Base-by-base conservation (phyloP, 2,888 invertebrate genomes). In the Eustalomyia histrio region DNA sequence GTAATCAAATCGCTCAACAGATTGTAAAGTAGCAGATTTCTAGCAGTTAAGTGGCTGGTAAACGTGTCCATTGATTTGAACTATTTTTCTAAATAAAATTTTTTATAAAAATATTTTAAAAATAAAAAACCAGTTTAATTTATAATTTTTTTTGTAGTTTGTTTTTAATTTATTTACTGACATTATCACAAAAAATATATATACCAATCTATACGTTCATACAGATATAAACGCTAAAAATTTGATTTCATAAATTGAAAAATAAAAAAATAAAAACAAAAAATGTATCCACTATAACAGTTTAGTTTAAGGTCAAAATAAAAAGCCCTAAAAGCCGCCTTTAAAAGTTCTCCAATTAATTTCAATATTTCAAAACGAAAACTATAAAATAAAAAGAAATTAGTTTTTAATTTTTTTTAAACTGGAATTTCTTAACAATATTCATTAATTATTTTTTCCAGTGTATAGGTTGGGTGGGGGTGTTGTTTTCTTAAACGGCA, bases 401-500 rank as follows among this genome's bases (percentile, higher is more conserved):
- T 1, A 6, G 12, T 47, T 47, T 14, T n/a, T 47, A 47, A 47
- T 47, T n/a, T 21, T 29, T 1, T 47, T 47, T 47, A n/a, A 47
- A 14, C 43, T 47, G 43, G 43, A 47, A 47, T n/a, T 47, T n/a
- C n/a, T n/a, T n/a, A 14, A 47, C 43, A 47, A 14, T 14, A 47
- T 47, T n/a, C 43, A n/a, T 1, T 47, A 47, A 14, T 1, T 47
- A 1, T n/a, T 2, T 24, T 63, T 29, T 29, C 7, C 63, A 63
- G 29, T 50, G 16, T 47, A n/a, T 47, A 43, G 1, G 2, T 47
- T n/a, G 12, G 43, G 43, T 39, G 43, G n/a, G 43, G n/a, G 6
- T 47, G 43, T 47, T 47, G 9, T n/a, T 47, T 53, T 33, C 83
- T 85, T 84, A 89, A 73, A 90, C 88, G 85, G 88, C 89, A 83